A percentile compares a stretch with the other conserved stretches of the same genome.
Evolutionary conservation across 2,888 invertebrate species (phyloP).

Genomic region (Dryobotodes eremita): DNA sequence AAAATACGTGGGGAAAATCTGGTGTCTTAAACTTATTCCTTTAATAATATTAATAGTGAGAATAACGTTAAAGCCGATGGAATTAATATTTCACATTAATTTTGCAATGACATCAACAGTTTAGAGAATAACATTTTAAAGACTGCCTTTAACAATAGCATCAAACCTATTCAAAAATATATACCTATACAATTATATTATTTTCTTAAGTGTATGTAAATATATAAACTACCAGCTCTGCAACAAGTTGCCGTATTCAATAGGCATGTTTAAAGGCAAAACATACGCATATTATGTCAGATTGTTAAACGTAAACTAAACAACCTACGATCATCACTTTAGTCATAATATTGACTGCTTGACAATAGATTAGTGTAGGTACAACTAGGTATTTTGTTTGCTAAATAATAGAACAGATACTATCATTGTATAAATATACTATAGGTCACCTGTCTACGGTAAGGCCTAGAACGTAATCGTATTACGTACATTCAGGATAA

Average conservation of each 20-base stretch:
- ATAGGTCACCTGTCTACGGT: not conserved
- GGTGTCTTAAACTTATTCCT: not conserved
- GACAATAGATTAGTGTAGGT: constrained; percentile 12
- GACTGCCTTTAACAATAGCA: too few relatives aligned
- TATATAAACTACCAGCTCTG: too few relatives aligned
- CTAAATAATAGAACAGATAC: constrained; percentile 12
- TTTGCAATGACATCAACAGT: not conserved
- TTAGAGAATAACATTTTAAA: not conserved
- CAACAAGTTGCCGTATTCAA: not conserved
- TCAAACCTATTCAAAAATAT: too few relatives aligned
- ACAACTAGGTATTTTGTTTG: constrained; percentile 11
- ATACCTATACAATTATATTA: too few relatives aligned
- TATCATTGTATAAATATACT: not conserved
- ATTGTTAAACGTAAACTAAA: constrained; percentile 10
- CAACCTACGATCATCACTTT: constrained; percentile 16
- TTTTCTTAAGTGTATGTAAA: too few relatives aligned
- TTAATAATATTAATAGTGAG: not conserved
- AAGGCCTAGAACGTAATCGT: not conserved
- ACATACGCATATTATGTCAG: constrained; percentile 17
- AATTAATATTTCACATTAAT: too few relatives aligned
- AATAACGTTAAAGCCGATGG: too few relatives aligned
- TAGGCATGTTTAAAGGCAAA: not conserved
- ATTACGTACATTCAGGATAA: not conserved
- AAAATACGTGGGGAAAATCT: not conserved
- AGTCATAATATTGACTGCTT: constrained; percentile 23